These are phyloP conservation scores for Listrodromus nycthemerus DNA, from an alignment of 2,888 invertebrate genomes.

Conservation along the genomic window DNA sequence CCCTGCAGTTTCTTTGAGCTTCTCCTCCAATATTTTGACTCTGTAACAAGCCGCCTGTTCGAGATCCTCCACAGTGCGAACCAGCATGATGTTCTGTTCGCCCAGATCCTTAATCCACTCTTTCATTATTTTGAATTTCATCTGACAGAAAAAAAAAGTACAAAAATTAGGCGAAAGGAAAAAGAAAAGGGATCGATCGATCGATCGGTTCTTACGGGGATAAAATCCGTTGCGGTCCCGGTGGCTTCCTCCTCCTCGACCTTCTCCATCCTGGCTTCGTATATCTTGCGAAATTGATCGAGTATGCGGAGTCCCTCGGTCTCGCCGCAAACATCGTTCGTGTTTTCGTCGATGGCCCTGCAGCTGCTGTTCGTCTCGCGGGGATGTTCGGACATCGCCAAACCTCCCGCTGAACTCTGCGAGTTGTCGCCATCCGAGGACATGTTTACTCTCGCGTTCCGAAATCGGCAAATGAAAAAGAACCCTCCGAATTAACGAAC, in stretches of 20 bases:
- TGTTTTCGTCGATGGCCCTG: slow-evolving; percentile 69
- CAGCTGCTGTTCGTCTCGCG: slow-evolving; percentile 59
- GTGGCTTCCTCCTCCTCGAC: slow-evolving; percentile 84
- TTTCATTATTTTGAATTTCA: slow-evolving; percentile 87
- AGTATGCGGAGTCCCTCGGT: slow-evolving; percentile 84
- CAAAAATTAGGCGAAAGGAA: not conserved
- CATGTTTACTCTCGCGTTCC: slow-evolving; percentile 39
- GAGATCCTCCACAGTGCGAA: slow-evolving; percentile 88
- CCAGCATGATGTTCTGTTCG: slow-evolving; percentile 89
- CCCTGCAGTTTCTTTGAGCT: slow-evolving; percentile 85
- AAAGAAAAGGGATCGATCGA: not conserved
- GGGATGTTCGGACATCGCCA: slow-evolving; percentile 46
- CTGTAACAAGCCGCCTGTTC: slow-evolving; percentile 88
- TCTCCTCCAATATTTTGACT: slow-evolving; percentile 86
- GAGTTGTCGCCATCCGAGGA: slow-evolving; percentile 65
- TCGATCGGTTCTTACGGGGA: slow-evolving; percentile 69
- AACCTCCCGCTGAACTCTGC: slow-evolving; percentile 52
- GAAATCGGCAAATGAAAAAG: not conserved
- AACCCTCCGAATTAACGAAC: not conserved
- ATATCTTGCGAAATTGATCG: slow-evolving; percentile 87
- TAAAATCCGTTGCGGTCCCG: slow-evolving; percentile 70
- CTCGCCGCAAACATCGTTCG: slow-evolving; percentile 74
- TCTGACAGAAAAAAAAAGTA: slow-evolving; percentile 83
- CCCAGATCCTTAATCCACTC: slow-evolving; percentile 89
- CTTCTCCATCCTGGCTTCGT: slow-evolving; percentile 87